Conservation (phyloP, 2,797 vertebrate species). For the Gymnoscopelus braueri region DNA sequence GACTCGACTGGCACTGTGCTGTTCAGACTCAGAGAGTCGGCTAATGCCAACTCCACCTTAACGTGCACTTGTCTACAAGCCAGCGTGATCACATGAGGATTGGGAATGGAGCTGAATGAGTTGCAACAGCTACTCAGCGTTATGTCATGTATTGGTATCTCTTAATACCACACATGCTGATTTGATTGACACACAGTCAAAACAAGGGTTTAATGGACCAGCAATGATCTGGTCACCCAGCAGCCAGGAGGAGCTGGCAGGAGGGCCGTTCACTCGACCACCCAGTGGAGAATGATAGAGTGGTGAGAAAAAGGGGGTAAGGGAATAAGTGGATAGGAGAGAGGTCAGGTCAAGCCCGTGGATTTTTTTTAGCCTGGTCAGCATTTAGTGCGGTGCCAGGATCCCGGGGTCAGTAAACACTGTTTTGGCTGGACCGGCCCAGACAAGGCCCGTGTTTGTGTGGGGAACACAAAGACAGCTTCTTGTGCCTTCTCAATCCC, state of each 20-base stretch:
- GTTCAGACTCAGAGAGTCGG: no score
- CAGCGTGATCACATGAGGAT: background rate
- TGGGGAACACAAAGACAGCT: slow-evolving; percentile 63
- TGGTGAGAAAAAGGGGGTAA: background rate
- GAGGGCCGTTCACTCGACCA: slow-evolving; percentile 4
- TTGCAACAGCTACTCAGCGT: background rate
- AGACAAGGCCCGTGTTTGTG: slow-evolving; percentile 72
- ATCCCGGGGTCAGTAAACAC: slow-evolving; percentile 57
- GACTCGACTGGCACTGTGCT: background rate
- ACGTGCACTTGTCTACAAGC: no score
- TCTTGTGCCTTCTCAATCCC: slow-evolving; percentile 46
- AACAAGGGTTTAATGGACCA: background rate
- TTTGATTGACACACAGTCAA: slow-evolving; percentile 21
- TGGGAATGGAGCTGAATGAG: background rate
- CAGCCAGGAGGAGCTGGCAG: background rate
- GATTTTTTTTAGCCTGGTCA: slow-evolving; percentile 43
- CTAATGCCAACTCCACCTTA: no score
- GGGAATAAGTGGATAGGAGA: slow-evolving; percentile 1
- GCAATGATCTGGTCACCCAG: background rate
- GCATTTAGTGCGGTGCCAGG: slow-evolving; percentile 51
- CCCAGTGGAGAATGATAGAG: background rate
- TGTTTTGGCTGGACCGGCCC: slow-evolving; percentile 33
- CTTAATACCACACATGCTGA: slow-evolving; percentile 16
- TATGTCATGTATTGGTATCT: background rate
- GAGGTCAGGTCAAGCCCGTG: slow-evolving; percentile 33